Conservation (phyloP, 2,888 invertebrate genomes). For the Eupithecia subfuscata region DNA sequence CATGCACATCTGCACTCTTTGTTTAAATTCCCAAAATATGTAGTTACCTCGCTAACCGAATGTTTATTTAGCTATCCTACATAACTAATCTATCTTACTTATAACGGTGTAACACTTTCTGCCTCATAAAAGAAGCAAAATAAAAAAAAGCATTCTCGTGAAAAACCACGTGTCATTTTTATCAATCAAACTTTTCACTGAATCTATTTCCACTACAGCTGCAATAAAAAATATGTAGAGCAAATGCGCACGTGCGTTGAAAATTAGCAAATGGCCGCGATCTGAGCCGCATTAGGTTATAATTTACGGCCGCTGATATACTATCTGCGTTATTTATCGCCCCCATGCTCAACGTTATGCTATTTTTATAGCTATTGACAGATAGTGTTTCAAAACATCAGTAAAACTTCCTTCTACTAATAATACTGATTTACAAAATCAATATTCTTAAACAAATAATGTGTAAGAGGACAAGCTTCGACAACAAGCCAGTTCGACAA, state of each 20-base stretch:
- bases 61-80: background rate
- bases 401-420: background rate
- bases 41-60: background rate
- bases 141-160: background rate
- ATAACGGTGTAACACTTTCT: background rate
- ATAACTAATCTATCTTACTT: background rate
- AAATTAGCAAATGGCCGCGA: constrained; percentile 20
- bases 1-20: background rate
- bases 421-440: too few relatives aligned
- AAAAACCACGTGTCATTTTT: background rate
- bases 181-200: background rate
- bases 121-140: background rate
- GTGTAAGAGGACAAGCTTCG: too few relatives aligned
- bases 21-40: background rate
- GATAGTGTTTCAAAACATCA: constrained; percentile 10
- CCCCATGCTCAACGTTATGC: constrained; percentile 34
- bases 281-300: constrained; percentile 27
- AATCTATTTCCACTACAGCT: background rate
- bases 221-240: constrained; percentile 9
- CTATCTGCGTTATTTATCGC: constrained; percentile 35
- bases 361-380: constrained; percentile 30
- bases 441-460: too few relatives aligned
- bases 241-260: constrained; percentile 20
- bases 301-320: constrained; percentile 35
- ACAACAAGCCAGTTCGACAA: too few relatives aligned